Base-by-base conservation (phyloP, 2,797 vertebrate genomes). In the Pseudocheirus occidentalis region DNA sequence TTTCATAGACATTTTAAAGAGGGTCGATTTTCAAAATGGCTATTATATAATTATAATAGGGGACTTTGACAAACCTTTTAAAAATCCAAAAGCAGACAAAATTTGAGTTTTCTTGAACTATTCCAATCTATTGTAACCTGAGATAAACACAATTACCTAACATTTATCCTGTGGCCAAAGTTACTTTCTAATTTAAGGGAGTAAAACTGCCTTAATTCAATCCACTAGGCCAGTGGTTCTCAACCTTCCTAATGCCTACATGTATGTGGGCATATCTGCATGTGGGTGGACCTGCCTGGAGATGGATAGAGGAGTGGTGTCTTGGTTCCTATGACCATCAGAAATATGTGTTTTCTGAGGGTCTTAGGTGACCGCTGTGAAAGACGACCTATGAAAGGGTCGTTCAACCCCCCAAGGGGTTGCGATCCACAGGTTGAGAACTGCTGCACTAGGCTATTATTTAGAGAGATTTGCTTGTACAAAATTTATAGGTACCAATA, bases 11-110 rank as follows among this genome's bases (percentile, higher is more conserved):
- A 1, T 59, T 4, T 59, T 50, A 59, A 91, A 9, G 46, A 55
- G 7, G 59, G 24, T 34, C n/a, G 81, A 73, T 52, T 90, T 94
- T 95, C 89, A 56, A 90, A 58, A 90, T 18, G 55, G 56, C 53
- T 92, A 90, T 81, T 91, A 93, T 54, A 94, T 54, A 95, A 66
- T 89, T 53, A 90, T 53, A 50, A 27, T 90, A 50, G 55, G 21
- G 29, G 57, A 56, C 53, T 40, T 55, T 28, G 81, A n/a, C 10
- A 94, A 94, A 81, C 16, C 52, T 93, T 94, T 50, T 57, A 18
- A 16, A 93, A 93, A 94, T 95, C 55, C 93, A 55, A 87, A 95
- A 92, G 55, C 56, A 1, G 52, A 90, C n/a, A 57, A 66, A 93
- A 55, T 34, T 93, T 89, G 34, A 95, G 50, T 73, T 95, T 92